Evolutionary conservation across 1,140 invertebrate genomes (phyloP), one percentile per base, ranked within the genome.

Genomic region (Zaprionus ghesquierei): DNA sequence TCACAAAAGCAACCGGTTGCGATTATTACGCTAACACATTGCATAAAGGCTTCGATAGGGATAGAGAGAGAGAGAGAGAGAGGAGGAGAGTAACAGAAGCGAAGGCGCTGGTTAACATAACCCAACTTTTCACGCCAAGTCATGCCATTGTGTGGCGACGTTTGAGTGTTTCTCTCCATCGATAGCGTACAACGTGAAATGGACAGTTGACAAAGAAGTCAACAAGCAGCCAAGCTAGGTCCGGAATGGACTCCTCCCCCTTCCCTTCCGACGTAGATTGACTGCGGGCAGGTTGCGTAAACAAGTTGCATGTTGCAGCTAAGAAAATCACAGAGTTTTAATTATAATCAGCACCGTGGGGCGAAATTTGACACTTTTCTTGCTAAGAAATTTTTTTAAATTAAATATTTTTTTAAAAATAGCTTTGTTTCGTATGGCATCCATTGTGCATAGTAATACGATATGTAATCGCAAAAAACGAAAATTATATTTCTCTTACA

Each of bases 21-120:
- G 70, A 75, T 78, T 82, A 81, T 81, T 63, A 64, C 64, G 56
- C 77, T 74, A 79, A 79, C 76, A 62, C 62, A 22, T 68, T 64
- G 60, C 63, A 64, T 56, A 76, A 73, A 76, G 44, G 59, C 53
- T 18, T 54, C 56, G 20, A 35, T 13, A 27, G 33, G 5, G 31
- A 15, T 5, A 22, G n/a, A 58, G n/a, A 27, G 10, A 38, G 18
- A 8, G 3, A n/a, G 27, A 12, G 18, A 46, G 5, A 33, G 3
- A 58, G 22, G n/a, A 5, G 12, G 29, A 23, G 8, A 5, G 15
- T 13, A 25, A 29, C 2, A 10, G 5, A 59, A 23, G 20, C 3
- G 29, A 1, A 35, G 29, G 25, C 20, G 25, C 27, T 23, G 23
- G 25, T 22, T 65, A 20, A 18, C 25, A 55, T 31, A 31, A 35